Conservation (phyloP, 2,113 vertebrate species). For the Herpailurus yagouaroundi region DNA sequence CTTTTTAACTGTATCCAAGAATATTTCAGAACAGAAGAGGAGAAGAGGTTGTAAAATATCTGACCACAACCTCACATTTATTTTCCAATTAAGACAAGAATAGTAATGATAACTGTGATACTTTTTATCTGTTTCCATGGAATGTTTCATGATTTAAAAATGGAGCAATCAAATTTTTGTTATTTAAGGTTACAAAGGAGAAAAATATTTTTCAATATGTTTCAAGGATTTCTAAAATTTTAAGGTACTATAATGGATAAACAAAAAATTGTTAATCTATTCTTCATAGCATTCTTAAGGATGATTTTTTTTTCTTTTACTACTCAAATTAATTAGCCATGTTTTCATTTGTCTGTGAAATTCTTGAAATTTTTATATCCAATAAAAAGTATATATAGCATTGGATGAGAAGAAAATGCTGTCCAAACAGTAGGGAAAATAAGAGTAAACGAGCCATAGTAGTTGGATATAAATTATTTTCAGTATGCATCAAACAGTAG, state of each 20-base stretch:
- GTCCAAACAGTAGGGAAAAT: background rate
- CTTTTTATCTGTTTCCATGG: slow-evolving; percentile 72
- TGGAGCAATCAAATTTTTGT: background rate
- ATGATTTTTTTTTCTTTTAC: background rate
- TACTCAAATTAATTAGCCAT: background rate
- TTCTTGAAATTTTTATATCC: background rate
- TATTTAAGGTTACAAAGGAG: background rate
- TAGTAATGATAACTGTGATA: slow-evolving; percentile 68
- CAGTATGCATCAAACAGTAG: background rate
- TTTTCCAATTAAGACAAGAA: slow-evolving; percentile 80
- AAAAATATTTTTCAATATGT: slow-evolving; percentile 41
- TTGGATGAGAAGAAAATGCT: background rate
- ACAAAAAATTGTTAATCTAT: background rate
- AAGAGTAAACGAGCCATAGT: background rate
- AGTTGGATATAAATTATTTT: background rate
- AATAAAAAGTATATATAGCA: background rate
- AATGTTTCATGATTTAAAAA: slow-evolving; percentile 35
- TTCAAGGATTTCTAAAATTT: slow-evolving; percentile 28
- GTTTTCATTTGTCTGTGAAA: background rate
- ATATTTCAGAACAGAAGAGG: slow-evolving; percentile 80
- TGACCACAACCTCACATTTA: slow-evolving; percentile 79
- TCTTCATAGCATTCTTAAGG: background rate
- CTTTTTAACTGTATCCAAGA: slow-evolving; percentile 86
- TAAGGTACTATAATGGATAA: background rate
- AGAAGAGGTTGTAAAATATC: slow-evolving; percentile 79